Percentiles rank a stretch among this genome's conserved stretches.
Conservation (phyloP, 2,888 invertebrate genomes). For the Syritta pipiens region DNA sequence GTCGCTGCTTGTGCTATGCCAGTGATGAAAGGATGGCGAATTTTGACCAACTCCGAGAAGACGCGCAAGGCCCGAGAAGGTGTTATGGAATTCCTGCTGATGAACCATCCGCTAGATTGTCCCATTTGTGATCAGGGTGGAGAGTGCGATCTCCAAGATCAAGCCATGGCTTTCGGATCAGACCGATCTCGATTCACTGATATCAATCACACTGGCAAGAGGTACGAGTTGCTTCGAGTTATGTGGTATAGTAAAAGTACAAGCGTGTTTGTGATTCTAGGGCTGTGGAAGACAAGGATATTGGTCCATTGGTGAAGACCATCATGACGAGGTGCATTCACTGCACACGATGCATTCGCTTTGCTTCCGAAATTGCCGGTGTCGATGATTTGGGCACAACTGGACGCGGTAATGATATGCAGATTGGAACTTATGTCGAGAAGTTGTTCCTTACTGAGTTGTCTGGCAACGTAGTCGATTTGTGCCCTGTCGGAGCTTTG, state of each 20-base stretch:
- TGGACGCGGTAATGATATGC: constrained; percentile 97
- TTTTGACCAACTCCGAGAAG: constrained; percentile 98
- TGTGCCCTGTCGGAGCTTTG: constrained; percentile 99
- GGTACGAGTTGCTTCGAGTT: constrained; percentile 80
- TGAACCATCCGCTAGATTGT: constrained; percentile 99
- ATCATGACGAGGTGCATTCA: constrained; percentile 99
- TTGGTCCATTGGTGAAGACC: constrained; percentile 98
- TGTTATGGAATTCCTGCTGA: constrained; percentile 99
- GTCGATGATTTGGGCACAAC: constrained; percentile 97
- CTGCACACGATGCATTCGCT: constrained; percentile 98
- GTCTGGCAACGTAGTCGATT: constrained; percentile 98
- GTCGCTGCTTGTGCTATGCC: constrained; percentile 99
- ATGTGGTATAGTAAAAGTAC: too few species aligned
- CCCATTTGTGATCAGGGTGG: constrained; percentile 99
- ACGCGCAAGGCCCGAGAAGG: constrained; percentile 89
- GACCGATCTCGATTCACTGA: constrained; percentile 96
- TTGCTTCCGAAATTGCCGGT: constrained; percentile 99
- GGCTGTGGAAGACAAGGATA: constrained; percentile 99
- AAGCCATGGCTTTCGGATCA: constrained; percentile 99
- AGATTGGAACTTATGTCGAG: constrained; percentile 99
- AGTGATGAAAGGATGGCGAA: constrained; percentile 99
- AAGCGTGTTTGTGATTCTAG: constrained; percentile 80
- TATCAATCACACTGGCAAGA: constrained; percentile 93
- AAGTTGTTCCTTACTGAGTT: constrained; percentile 98
- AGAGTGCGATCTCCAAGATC: constrained; percentile 97